Evolutionary conservation across 2,113 vertebrate genomes (phyloP).

Genomic region (Carassius auratus): DNA sequence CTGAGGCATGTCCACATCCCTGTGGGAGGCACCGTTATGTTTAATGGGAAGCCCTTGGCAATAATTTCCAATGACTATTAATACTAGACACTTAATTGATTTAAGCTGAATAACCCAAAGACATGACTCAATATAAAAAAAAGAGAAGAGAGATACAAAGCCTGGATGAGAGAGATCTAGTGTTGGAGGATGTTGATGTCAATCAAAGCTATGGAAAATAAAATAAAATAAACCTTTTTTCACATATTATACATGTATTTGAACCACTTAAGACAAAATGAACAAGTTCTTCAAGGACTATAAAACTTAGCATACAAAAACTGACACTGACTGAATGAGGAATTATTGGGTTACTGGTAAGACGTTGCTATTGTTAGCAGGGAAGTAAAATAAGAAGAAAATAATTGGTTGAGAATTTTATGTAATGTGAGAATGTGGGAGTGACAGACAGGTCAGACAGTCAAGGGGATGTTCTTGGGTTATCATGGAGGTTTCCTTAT

Average conservation of each 20-base stretch:
- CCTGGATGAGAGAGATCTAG: background rate
- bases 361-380: constrained; percentile 15
- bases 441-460: constrained; percentile 67
- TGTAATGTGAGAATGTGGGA: constrained; percentile 64
- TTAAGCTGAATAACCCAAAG: constrained; percentile 32
- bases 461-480: constrained; percentile 64
- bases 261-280: background rate
- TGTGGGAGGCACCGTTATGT: constrained; percentile 46
- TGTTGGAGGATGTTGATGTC: too few species aligned
- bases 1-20: constrained; percentile 58
- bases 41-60: constrained; percentile 63
- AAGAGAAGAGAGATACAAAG: background rate
- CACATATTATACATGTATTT: background rate
- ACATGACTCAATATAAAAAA: constrained; percentile 30
- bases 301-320: background rate
- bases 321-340: background rate
- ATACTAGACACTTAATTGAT: constrained; percentile 57
- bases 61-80: constrained; percentile 62
- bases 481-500: constrained; percentile 4
- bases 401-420: constrained; percentile 53
- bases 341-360: background rate
- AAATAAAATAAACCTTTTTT: too few species aligned
- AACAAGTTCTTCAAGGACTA: background rate
- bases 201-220: background rate
- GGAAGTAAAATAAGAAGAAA: constrained; percentile 22